Evolutionary conservation across 1,140 invertebrate genomes (phyloP), one percentile per base, ranked within the genome.

Genomic region (Drosophila fuyamai): DNA sequence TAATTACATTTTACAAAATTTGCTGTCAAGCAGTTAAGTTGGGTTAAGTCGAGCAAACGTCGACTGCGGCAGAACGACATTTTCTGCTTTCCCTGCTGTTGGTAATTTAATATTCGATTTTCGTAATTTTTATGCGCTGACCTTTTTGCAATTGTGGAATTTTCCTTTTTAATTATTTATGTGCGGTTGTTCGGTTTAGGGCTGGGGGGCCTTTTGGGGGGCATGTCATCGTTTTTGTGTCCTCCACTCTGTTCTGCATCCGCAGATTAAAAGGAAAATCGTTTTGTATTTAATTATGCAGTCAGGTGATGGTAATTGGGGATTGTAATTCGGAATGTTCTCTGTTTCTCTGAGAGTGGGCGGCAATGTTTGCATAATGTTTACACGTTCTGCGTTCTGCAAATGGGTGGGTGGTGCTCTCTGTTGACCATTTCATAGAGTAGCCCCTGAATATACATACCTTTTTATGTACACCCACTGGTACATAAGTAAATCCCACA

Each of bases 1-100:
- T 91, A 91, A 91, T 91, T 91, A 91, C 89, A 91, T 91, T 91
- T 91, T 82, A 88, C 76, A 85, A 89, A 91, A 85, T 91, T 88
- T 91, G 79, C 88, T 84, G 86, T 91, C 88, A 91, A 88, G 88
- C 80, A 89, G 84, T 89, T 89, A 89, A 89, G 84, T 89, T 89
- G 85, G 84, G 84, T 89, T 89, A 89, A 89, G 84, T 89, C 84
- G 84, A 89, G 81, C 77, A 67, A 60, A 47, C 66, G 66, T 40
- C 54, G 51, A 41, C 68, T 35, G 62, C 46, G 58, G 36, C 12
- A 46, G 27, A 43, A 55, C 35, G 38, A 40, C 38, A 62, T 54
- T 76, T 70, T 59, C 65, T 29, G 50, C 48, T 32, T 38, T 46
- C 35, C 18, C 23, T 18, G 29, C 23, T 57, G 65, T 72, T 84